Evolutionary conservation across 2,888 invertebrate genomes (phyloP), one percentile per base, ranked within the genome.

Genomic region (Dinocampus coccinellae): DNA sequence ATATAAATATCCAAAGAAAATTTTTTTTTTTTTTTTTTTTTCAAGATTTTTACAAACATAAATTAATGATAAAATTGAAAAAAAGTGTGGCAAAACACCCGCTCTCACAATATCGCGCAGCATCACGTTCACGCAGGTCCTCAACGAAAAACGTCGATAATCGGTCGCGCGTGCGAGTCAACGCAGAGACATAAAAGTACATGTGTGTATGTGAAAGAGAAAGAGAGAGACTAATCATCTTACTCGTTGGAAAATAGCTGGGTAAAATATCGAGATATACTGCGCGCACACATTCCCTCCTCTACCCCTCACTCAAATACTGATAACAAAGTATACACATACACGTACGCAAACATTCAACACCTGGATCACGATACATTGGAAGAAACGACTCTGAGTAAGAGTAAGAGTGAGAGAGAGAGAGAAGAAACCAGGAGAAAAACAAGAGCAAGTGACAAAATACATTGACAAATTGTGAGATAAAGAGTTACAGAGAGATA

Each of bases 91-190:
- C 58, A 34, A 36, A 58, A 64, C 16, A 55, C 71, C 69, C 75
- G 76, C 73, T 24, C 75, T 75, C 70, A 66, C 69, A 66, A 4
- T n/a, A 24, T 42, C 55, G 84, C 81, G 84, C 84, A 85, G 81
- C 82, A 83, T 81, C 64, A 52, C 70, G 36, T 83, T 69, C 76
- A 84, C 85, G 85, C 85, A 85, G 68, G 83, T 79, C 83, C 71
- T 72, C 57, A 65, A n/a, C n/a, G 77, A 80, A 82, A 83, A 85
- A 86, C 83, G 85, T 85, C 85, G 83, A 86, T 86, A 85, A 84
- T 80, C 80, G 81, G 75, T 79, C 78, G 80, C 79, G 76, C 75
- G 76, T 76, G 74, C 73, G 75, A 76, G 61, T 29, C 64, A 57
- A 73, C 70, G 66, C n/a, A n/a, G n/a, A n/a, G n/a, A n/a, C n/a